Conservation (phyloP, 1,140 invertebrate species). For the Eumaeus atala region DNA sequence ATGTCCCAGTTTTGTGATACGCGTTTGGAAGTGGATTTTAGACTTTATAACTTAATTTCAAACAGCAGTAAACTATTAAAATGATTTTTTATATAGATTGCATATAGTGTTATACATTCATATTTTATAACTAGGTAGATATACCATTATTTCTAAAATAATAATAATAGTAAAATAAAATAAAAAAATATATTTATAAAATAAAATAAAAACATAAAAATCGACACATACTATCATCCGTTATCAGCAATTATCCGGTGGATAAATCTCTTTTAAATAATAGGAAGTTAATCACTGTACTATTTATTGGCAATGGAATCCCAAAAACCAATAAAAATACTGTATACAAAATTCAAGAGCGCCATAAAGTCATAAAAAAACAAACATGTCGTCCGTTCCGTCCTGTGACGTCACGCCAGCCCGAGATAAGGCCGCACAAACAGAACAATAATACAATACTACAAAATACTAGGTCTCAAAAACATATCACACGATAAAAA, state of each 20-base stretch:
- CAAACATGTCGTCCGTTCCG: background rate
- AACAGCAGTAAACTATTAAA: background rate
- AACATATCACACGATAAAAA: slow-evolving; percentile 24
- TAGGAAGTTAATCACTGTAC: too few species aligned
- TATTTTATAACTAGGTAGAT: too few species aligned
- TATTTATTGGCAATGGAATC: background rate
- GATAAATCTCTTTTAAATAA: too few species aligned
- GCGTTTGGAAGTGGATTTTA: slow-evolving; percentile 15
- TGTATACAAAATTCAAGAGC: background rate
- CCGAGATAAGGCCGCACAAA: slow-evolving; percentile 10
- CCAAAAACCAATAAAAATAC: slow-evolving; percentile 3
- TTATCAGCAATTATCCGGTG: background rate
- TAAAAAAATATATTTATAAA: background rate
- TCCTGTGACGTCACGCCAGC: slow-evolving; percentile 35
- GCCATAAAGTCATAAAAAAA: background rate
- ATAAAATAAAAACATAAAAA: background rate
- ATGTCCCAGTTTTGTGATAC: slow-evolving; percentile 15
- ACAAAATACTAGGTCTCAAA: slow-evolving; percentile 3
- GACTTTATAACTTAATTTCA: slow-evolving; percentile 13
- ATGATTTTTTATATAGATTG: too few species aligned
- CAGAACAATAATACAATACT: slow-evolving; percentile 13
- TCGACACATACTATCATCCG: background rate
- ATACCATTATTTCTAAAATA: background rate
- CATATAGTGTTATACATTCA: too few species aligned
- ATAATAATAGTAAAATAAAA: background rate